Base-by-base conservation (phyloP, 2,113 vertebrate species). In the Axis porcinus region DNA sequence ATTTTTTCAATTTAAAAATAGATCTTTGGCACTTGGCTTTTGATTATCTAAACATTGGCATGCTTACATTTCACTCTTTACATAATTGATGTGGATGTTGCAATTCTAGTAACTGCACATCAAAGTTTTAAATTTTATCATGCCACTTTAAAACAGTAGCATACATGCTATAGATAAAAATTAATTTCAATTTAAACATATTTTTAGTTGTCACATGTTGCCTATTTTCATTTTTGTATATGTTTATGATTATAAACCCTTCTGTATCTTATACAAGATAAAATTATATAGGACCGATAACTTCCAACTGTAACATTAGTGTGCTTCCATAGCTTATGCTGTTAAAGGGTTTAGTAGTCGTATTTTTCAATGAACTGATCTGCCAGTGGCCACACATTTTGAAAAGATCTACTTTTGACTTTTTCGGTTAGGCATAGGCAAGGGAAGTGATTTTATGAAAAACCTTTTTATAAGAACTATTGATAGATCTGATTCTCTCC, bases 141-240 rank as follows among this genome's bases (percentile, higher is more conserved):
- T 52, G 36, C 17, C 43, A 93, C 78, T 97, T 97, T 98, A 92
- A 95, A 97, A 88, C 50, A 97, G 54, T 96, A 92, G 33, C 96
- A 92, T 94, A 96, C 81, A 23, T 93, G 11, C 52, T 96, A 33
- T 87, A 55, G 95, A n/a, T 74, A 92, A 43, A 97, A 95, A 83
- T 95, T 96, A 93, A 95, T 93, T 97, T 95, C 94, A 90, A 60
- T 95, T 95, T 92, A 76, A 94, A 74, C 23, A 50, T 89, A 60
- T 54, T 93, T 97, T 96, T 86, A 89, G 23, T 97, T 92, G 47
- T 62, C 43, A 78, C 28, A 88, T 86, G 6, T 95, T 94, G 87
- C 57, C 47, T 70, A 27, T 96, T 97, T 95, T 97, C 81, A 89
- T 86, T 96, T 92, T 93, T 91, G 33, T 95, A 23, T 81, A n/a